Conservation (phyloP, 2,888 invertebrate species). For the Coelinius sp. region DNA sequence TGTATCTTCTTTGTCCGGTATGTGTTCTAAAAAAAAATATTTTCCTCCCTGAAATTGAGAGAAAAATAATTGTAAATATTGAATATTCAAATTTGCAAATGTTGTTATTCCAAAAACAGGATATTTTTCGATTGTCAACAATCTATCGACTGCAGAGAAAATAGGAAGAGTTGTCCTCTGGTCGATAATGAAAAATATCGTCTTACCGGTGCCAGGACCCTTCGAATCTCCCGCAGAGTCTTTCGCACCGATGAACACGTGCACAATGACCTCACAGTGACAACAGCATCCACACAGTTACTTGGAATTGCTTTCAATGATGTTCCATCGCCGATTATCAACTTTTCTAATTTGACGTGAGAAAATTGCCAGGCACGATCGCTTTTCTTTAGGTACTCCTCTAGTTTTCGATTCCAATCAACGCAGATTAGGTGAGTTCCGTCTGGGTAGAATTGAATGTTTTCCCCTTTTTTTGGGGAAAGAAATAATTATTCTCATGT, state of each 20-base stretch:
- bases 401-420: constrained; percentile 61
- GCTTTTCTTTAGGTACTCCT: constrained; percentile 57
- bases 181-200: neutral
- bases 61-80: neutral
- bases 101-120: neutral
- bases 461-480: constrained; percentile 55
- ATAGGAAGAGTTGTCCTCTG: neutral
- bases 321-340: constrained; percentile 62
- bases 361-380: constrained; percentile 60
- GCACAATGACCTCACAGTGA: constrained; percentile 63
- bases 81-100: neutral
- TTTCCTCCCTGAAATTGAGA: constrained; percentile 56
- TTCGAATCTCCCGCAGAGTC: constrained; percentile 60
- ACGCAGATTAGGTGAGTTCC: constrained; percentile 60
- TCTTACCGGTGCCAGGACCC: constrained; percentile 62
- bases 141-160: constrained; percentile 5
- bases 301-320: constrained; percentile 55
- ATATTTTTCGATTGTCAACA: neutral
- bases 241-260: constrained; percentile 55
- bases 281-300: constrained; percentile 59
- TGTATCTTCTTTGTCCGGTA: constrained; percentile 54
- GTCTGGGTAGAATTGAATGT: constrained; percentile 63
- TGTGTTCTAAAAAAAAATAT: constrained; percentile 64
- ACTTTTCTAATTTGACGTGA: constrained; percentile 59
- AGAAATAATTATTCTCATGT: neutral